Evolutionary conservation across 2,797 vertebrate species (phyloP).

Genomic region (Buphagus erythrorhynchus): DNA sequence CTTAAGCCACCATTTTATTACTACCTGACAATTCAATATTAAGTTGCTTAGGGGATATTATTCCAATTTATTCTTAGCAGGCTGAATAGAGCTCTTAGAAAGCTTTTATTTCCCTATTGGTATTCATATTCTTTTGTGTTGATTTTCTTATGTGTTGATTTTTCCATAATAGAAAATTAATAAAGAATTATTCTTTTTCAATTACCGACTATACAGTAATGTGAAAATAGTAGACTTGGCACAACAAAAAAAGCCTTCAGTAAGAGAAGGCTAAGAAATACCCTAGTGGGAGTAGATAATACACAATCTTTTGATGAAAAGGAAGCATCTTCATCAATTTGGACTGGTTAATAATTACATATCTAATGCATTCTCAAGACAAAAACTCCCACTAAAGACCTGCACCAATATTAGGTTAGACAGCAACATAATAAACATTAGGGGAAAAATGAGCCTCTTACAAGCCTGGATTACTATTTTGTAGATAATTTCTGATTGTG

Average conservation of each 20-base stretch:
- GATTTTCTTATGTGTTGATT: neutral
- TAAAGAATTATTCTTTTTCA: conserved; percentile 10
- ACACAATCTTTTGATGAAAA: neutral
- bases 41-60: neutral
- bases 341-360: conserved; percentile 36
- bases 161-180: conserved; percentile 31
- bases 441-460: neutral
- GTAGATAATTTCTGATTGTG: neutral
- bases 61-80: neutral
- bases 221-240: conserved; percentile 1
- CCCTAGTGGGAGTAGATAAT: neutral
- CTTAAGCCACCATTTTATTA: neutral
- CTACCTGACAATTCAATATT: neutral
- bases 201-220: neutral
- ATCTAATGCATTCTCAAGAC: neutral
- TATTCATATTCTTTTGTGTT: neutral
- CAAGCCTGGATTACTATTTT: neutral
- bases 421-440: conserved; percentile 5
- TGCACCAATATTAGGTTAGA: neutral
- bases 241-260: neutral
- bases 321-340: conserved; percentile 29
- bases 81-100: neutral
- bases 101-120: neutral
- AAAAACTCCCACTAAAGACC: neutral
- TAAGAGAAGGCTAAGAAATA: neutral